Percentiles rank a stretch among this genome's conserved stretches.
These are phyloP conservation scores for Adelphocoris suturalis DNA, from an alignment of 2,888 invertebrate genomes.

Conservation along the genomic window DNA sequence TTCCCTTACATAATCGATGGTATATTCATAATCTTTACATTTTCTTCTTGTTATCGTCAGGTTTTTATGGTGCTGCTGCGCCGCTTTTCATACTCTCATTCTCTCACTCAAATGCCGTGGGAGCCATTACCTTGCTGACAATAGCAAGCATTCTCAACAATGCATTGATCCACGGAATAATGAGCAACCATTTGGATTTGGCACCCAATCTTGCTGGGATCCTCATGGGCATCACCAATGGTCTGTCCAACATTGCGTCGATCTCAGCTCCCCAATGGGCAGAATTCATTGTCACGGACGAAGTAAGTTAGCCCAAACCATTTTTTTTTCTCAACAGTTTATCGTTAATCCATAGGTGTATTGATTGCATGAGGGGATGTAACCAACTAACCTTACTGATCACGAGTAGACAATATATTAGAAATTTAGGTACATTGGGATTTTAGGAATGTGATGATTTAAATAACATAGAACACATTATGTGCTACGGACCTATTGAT, in stretches of 20 bases:
- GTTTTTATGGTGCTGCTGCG: conserved; percentile 78
- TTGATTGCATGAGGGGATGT: too few species aligned
- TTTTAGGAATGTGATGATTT: too few species aligned
- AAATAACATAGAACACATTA: too few species aligned
- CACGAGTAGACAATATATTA: too few species aligned
- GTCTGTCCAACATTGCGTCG: conserved; percentile 87
- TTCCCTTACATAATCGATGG: too few species aligned
- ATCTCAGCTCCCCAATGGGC: conserved; percentile 88
- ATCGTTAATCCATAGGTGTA: too few species aligned
- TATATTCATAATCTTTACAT: too few species aligned
- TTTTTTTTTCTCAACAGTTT: too few species aligned
- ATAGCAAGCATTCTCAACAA: conserved; percentile 88
- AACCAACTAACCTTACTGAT: too few species aligned
- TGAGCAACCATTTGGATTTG: conserved; percentile 89
- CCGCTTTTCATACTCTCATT: conserved; percentile 79
- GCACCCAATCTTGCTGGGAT: conserved; percentile 91
- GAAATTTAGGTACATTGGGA: too few species aligned
- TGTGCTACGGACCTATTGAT: too few species aligned
- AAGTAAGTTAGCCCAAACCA: conserved; percentile 80
- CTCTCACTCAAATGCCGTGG: conserved; percentile 77
- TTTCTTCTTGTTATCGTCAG: too few species aligned
- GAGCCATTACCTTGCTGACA: conserved; percentile 84
- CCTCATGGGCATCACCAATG: conserved; percentile 92
- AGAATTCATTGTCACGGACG: conserved; percentile 84
- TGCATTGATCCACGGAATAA: conserved; percentile 84